A percentile compares a stretch with the other conserved stretches of the same genome.
Conservation (phyloP, 2,113 vertebrate species). For the Hypanus sabinus region DNA sequence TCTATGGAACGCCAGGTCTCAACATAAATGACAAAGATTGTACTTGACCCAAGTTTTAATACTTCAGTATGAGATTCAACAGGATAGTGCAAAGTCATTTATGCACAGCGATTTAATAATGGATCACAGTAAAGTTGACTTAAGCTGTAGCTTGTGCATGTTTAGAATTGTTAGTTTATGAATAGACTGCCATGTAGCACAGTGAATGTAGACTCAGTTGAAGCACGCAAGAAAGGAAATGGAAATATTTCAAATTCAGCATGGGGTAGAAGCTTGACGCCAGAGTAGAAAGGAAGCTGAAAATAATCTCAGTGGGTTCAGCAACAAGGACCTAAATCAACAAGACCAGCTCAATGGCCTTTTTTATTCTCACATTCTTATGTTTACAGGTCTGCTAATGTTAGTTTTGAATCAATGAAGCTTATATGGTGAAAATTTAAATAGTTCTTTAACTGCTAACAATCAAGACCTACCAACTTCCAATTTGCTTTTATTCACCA, state of each 20-base stretch:
- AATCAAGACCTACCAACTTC: conserved; percentile 5
- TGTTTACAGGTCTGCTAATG: not conserved
- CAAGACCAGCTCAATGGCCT: conserved; percentile 27
- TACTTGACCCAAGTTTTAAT: not conserved
- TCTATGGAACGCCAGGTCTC: not conserved
- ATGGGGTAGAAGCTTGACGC: conserved; percentile 25
- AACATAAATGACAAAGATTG: not conserved
- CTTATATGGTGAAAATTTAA: conserved; percentile 29
- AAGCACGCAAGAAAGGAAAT: conserved; percentile 33
- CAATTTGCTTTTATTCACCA: conserved; percentile 5
- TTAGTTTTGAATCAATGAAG: conserved; percentile 33
- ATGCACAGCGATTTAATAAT: not conserved
- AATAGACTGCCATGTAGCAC: conserved; percentile 1
- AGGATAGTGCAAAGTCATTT: not conserved
- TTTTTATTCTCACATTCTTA: conserved; percentile 17
- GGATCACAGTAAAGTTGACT: not conserved
- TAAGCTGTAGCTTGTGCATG: not conserved
- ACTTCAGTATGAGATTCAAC: not conserved
- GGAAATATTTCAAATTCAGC: conserved; percentile 35
- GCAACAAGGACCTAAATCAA: conserved; percentile 28
- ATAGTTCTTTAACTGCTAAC: conserved; percentile 33
- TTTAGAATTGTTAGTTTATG: conserved; percentile 32
- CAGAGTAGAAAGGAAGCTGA: conserved; percentile 14
- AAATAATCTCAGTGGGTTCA: conserved; percentile 20
- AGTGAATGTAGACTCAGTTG: conserved; percentile 30